Percentiles rank a stretch among this genome's conserved stretches.
phyloP scores from a whole-genome alignment of 2,113 vertebrate genomes.

The Oenanthe oenanthe region DNA sequence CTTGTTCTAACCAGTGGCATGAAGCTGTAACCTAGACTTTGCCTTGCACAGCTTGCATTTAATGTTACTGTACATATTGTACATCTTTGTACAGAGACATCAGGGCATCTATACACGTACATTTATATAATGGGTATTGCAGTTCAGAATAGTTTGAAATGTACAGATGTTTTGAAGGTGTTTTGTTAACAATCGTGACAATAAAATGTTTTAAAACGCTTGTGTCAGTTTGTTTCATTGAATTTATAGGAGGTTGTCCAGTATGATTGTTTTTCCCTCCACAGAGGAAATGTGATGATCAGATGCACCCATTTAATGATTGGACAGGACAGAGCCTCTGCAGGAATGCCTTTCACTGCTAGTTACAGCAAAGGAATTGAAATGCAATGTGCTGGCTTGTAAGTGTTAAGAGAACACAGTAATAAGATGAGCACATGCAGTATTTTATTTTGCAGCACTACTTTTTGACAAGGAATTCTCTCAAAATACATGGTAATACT shows the following conservation, averaged over 20 bases:
- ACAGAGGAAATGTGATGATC: conserved; percentile 67
- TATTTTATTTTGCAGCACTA: not conserved
- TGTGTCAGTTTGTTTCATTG: conserved; percentile 72
- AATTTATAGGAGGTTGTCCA: not conserved
- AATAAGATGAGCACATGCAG: not conserved
- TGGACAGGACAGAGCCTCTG: not conserved
- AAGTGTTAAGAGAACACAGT: not conserved
- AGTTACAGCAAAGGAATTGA: not conserved
- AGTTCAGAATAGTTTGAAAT: conserved; percentile 81
- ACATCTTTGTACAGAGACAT: conserved; percentile 92
- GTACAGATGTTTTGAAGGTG: conserved; percentile 92
- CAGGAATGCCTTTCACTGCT: not conserved
- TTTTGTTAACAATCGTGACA: conserved; percentile 86
- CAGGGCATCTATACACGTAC: conserved; percentile 71
- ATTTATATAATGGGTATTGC: conserved; percentile 72
- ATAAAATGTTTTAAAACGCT: conserved; percentile 80
- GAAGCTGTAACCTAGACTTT: conserved; percentile 75
- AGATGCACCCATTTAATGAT: not conserved
- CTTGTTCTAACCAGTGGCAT: conserved; percentile 79
- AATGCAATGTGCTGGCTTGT: not conserved
- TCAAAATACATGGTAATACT: not conserved
- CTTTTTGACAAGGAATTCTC: not conserved
- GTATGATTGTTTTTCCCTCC: not conserved
- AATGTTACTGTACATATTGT: conserved; percentile 92
- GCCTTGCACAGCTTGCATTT: conserved; percentile 82